Evolutionary conservation across 2,888 invertebrate species (phyloP), one percentile per base, ranked within the genome.

Genomic region (Archips xylosteana): DNA sequence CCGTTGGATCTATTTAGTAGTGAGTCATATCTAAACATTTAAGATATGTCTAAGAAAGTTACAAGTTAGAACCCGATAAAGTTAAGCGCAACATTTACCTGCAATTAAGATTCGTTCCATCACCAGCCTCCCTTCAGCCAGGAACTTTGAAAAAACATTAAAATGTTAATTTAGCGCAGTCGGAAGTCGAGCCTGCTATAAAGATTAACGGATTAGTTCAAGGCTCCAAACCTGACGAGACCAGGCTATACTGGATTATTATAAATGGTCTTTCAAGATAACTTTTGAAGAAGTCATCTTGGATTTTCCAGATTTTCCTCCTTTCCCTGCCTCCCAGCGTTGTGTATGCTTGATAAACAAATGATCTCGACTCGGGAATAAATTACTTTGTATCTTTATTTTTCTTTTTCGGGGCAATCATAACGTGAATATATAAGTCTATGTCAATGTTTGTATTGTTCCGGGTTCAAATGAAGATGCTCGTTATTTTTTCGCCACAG

Each of bases 221-320:
- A 62, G 57, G 47, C 60, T 23, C 60, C 23, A 47, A 65, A 64
- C 67, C 63, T 69, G 74, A 68, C 76, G 65, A 36, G 60, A 54
- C 68, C 71, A 76, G 70, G 60, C 61, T 65, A 51, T 69, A 57
- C 42, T 59, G 61, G 74, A 74, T 76, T 76, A 71, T 74, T 69
- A 76, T 76, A 68, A 74, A 76, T 76, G 74, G 74, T 74, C 23
- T 63, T 75, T 74, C 70, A 57, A 66, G 75, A 75, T 75, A 75
- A 75, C 69, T 75, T 73, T 70, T 65, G 70, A 75, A 68, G 68
- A 64, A 75, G 75, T 71, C 69, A 70, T 74, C 70, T 65, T 64
- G 70, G 60, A 74, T 70, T 70, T 74, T 61, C 65, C 61, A 57
- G 57, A 57, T 57, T 32, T 69, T 57, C 64, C 51, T 65, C 57